These are phyloP conservation scores for Varanus salvator DNA, from an alignment of 2,113 vertebrate species.

Conservation along the genomic window DNA sequence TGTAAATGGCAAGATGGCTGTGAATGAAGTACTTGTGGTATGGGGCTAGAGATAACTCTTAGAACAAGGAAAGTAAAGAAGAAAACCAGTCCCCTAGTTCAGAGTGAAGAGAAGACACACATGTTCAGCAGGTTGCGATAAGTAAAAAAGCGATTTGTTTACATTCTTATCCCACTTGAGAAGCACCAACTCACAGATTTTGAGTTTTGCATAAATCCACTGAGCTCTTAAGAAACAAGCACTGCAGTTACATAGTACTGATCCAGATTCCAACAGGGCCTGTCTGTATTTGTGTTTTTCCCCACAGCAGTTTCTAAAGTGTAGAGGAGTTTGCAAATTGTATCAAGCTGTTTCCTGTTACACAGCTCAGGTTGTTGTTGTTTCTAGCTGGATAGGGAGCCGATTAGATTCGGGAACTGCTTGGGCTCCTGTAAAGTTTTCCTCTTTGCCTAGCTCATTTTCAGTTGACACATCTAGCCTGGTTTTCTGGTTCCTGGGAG, in stretches of 20 bases:
- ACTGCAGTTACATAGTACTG: not conserved
- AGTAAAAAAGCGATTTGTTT: not conserved
- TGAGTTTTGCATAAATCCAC: not conserved
- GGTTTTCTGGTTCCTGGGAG: constrained; percentile 56
- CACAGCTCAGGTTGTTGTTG: constrained; percentile 31
- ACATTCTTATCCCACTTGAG: not conserved
- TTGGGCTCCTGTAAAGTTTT: constrained; percentile 33
- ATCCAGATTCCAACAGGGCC: constrained; percentile 38
- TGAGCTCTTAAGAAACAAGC: not conserved
- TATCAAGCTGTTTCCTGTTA: constrained; percentile 10
- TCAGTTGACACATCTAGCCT: constrained; percentile 44
- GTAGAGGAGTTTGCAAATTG: constrained; percentile 35
- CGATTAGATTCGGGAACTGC: constrained; percentile 36
- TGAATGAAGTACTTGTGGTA: not conserved
- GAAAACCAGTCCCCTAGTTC: not conserved
- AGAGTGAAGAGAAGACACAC: not conserved
- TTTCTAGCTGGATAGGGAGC: constrained; percentile 11
- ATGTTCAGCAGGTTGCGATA: not conserved
- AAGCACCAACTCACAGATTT: not conserved
- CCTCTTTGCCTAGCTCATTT: constrained; percentile 34
- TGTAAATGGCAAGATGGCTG: not conserved
- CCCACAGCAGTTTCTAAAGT: constrained; percentile 22
- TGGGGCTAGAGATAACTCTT: not conserved
- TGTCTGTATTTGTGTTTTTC: not conserved
- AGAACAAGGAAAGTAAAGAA: not conserved